Base-by-base conservation (phyloP, 2,888 invertebrate species). In the Nezara viridula region DNA sequence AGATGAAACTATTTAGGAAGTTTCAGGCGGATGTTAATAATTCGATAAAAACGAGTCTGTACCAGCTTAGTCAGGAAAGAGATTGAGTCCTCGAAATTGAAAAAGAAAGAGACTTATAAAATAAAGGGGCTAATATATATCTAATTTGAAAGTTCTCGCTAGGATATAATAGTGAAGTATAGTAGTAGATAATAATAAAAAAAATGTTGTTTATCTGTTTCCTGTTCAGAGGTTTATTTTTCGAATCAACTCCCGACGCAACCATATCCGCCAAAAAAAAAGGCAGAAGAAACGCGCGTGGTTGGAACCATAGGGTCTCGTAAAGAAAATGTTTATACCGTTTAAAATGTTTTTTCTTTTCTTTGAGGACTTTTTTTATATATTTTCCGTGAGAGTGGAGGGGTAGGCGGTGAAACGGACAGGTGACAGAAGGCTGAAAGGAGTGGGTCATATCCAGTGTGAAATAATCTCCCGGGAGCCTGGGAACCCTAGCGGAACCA, bases 401-500 rank as follows among this genome's bases (percentile, higher is more conserved):
- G 66, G 66, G 66, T 21, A 73, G 66, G 66, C 66, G 66, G 66
- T 73, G 66, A 73, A 73, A 73, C 66, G 66, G 66, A 73, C 66
- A 73, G 66, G 81, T 81, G 81, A 81, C 81, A 81, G 81, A 24
- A 9, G 32, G 16, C 55, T 86, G 86, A 86, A 86, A 55, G 86
- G 86, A 86, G 37, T 55, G 86, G 86, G 86, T 86, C 86, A 86
- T 52, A 50, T 86, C 86, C 86, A 86, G 52, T 55, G 86, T 55
- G 86, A 86, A 86, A 86, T 52, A 86, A 86, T 86, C 40, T 86
- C 40, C 32, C n/a, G 37, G 55, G 5, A 86, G 86, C 49, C 37
- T 40, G 50, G 40, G 86, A 86, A 81, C 66, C 19, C 19, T 37
- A 73, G 55, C 24, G 86, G 86, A 55, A 86, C 86, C 24, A 40